phyloP scores from a whole-genome alignment of 2,113 vertebrate genomes.

The Laterallus jamaicensis region DNA sequence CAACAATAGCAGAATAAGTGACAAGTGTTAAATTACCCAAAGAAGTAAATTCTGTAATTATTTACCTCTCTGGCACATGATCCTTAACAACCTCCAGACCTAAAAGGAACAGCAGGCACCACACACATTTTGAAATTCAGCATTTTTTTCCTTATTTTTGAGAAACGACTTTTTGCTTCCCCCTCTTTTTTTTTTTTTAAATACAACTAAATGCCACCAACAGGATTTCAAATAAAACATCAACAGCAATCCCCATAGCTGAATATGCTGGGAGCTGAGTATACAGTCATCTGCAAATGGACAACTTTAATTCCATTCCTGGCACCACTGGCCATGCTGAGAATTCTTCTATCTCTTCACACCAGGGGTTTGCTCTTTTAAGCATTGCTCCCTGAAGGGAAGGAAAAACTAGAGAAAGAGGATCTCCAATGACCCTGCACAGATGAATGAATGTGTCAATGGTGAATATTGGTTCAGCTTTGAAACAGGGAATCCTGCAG shows the following conservation, averaged over 20 bases:
- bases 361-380: slow-evolving; percentile 84
- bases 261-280: slow-evolving; percentile 58
- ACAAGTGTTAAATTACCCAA: slow-evolving; percentile 77
- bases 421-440: slow-evolving; percentile 84
- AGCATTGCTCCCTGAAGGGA: slow-evolving; percentile 83
- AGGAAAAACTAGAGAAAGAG: slow-evolving; percentile 81
- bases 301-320: slow-evolving; percentile 82
- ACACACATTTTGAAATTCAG: slow-evolving; percentile 32
- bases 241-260: slow-evolving; percentile 38
- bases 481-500: slow-evolving; percentile 81
- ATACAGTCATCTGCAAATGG: slow-evolving; percentile 78
- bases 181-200: background rate
- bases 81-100: slow-evolving; percentile 51
- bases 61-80: slow-evolving; percentile 65
- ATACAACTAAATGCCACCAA: slow-evolving; percentile 40
- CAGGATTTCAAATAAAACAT: slow-evolving; percentile 61
- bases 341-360: slow-evolving; percentile 82
- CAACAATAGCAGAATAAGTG: slow-evolving; percentile 76
- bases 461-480: slow-evolving; percentile 83
- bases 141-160: slow-evolving; percentile 55
- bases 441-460: slow-evolving; percentile 84
- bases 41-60: slow-evolving; percentile 77
- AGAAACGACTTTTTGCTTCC: slow-evolving; percentile 40
- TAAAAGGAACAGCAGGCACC: slow-evolving; percentile 49
- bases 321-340: slow-evolving; percentile 75